Evolutionary conservation across 2,888 invertebrate genomes (phyloP), one percentile per base, ranked within the genome.

Genomic region (Xestia ashworthii): DNA sequence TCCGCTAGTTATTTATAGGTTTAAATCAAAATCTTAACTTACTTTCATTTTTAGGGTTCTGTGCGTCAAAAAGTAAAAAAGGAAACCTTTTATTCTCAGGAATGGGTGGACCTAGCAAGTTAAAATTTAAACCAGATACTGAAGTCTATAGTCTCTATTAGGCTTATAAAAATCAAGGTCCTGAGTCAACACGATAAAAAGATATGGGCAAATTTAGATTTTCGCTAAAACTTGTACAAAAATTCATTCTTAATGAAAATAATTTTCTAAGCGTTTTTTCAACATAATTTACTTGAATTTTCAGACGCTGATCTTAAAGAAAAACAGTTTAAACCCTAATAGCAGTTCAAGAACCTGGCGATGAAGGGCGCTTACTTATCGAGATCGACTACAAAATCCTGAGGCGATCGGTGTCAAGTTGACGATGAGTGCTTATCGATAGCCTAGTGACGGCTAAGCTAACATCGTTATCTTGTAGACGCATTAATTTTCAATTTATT

Each of bases 401-500:
- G n/a, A 69, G 25, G n/a, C 68, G 67, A 83, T 69, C 44, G 68
- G 46, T 81, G 69, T 73, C 66, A 73, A 60, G 65, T 55, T 55
- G 14, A 62, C 60, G 87, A 71, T 85, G 83, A 86, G 78, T 62
- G 79, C 74, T 78, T 53, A 77, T 84, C 72, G 72, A 66, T 60
- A 60, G 64, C 32, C 22, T 4, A 69, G 73, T 44, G 48, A 66
- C 22, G 53, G 58, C 73, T 68, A 38, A 67, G 38, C 58, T 22
- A 66, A 67, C 68, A 38, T 46, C 65, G 16, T 69, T 84, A 70
- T 70, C 73, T 55, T 44, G n/a, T 19, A 70, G 66, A 65, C 44
- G 32, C 48, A 67, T 71, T 68, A 58, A 68, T 55, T 50, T 81
- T 55, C 38, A 38, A 70, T 44, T 9, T 55, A n/a, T 38, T 69